phyloP scores from a whole-genome alignment of 2,113 vertebrate species.

The Scalopus aquaticus region DNA sequence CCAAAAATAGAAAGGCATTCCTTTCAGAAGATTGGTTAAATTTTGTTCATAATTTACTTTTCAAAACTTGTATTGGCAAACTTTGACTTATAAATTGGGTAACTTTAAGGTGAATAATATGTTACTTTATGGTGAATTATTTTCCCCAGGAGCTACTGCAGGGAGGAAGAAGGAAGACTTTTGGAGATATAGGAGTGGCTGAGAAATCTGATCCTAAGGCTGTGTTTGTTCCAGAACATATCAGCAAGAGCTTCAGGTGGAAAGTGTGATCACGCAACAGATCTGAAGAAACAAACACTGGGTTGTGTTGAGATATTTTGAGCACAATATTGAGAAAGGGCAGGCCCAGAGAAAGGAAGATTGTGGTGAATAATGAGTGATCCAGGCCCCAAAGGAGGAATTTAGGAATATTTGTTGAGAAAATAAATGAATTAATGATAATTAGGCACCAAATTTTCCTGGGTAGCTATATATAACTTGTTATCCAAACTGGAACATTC shows the following conservation, averaged over 20 bases:
- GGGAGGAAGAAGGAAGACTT: neutral
- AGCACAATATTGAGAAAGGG: neutral
- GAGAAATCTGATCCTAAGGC: neutral
- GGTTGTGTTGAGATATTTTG: neutral
- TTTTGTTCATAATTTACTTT: neutral
- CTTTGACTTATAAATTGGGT: neutral
- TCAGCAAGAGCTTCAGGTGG: neutral
- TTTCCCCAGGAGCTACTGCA: neutral
- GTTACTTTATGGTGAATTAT: neutral
- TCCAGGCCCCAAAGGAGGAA: neutral
- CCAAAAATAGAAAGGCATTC: neutral
- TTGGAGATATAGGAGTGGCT: neutral
- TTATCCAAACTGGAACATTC: neutral
- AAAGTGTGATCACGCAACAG: neutral
- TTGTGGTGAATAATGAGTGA: neutral
- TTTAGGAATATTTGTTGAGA: neutral
- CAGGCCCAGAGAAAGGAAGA: neutral
- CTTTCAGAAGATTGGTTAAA: neutral
- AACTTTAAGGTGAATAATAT: neutral
- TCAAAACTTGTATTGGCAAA: neutral
- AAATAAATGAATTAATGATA: conserved; percentile 7
- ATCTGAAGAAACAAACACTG: neutral
- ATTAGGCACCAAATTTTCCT: neutral
- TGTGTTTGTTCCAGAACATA: neutral
- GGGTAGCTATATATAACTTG: neutral